Evolutionary conservation across 2,797 vertebrate genomes (phyloP).

Genomic region (Limnodromus scolopaceus): DNA sequence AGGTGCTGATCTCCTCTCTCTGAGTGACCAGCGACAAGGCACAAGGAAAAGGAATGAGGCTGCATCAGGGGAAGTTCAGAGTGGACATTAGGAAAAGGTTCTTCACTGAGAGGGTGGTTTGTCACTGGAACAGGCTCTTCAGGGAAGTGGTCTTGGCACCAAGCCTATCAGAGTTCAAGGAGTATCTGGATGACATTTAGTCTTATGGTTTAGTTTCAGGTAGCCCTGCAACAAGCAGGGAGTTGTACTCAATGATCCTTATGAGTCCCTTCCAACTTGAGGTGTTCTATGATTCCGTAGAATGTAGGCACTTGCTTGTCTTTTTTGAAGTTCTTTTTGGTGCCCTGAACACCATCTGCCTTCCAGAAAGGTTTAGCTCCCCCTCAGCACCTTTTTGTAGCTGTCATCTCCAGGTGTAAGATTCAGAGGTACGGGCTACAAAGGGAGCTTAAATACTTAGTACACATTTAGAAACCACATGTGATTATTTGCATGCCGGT

Average conservation of each 20-base stretch:
- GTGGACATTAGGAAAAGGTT: not conserved
- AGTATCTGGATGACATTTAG: not conserved
- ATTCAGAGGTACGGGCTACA: not conserved
- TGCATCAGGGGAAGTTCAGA: not conserved
- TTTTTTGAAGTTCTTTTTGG: not conserved
- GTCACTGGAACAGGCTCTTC: not conserved
- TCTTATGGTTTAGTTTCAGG: not conserved
- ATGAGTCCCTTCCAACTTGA: not conserved
- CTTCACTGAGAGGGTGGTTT: not conserved
- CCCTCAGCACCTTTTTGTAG: not conserved
- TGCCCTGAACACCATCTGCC: not conserved
- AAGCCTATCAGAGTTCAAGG: not conserved
- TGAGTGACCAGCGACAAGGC: not conserved
- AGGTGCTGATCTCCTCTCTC: not conserved
- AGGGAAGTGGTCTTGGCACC: not conserved
- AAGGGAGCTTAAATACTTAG: not conserved
- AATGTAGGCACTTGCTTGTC: not conserved
- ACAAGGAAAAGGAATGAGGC: not conserved
- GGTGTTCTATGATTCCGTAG: too few species aligned
- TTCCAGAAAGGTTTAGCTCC: not conserved
- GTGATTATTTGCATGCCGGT: not conserved
- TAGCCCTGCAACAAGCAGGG: not conserved
- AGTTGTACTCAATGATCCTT: not conserved
- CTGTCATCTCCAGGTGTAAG: not conserved
- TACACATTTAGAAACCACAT: not conserved